Conservation (phyloP, 2,888 invertebrate species). For the Augochlorella aurata region DNA sequence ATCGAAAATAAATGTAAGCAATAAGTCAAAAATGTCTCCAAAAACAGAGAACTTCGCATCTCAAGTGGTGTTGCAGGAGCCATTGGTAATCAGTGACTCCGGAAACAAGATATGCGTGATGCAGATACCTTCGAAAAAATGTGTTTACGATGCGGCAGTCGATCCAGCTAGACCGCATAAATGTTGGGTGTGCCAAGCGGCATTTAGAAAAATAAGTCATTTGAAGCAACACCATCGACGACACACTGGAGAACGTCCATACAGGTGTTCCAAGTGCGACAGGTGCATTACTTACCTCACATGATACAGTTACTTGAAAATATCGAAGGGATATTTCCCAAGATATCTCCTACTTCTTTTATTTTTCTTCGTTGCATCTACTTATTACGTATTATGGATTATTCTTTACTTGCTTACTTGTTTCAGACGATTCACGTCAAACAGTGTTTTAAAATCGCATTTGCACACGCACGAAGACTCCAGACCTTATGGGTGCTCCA, state of each 20-base stretch:
- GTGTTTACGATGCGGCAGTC: conserved; percentile 70
- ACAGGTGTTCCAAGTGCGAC: conserved; percentile 80
- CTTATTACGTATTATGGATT: not conserved
- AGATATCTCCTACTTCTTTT: not conserved
- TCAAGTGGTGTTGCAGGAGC: conserved; percentile 83
- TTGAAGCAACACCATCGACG: conserved; percentile 83
- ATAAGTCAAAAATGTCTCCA: conserved; percentile 68
- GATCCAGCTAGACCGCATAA: conserved; percentile 81
- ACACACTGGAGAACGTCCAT: conserved; percentile 80
- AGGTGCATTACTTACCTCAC: conserved; percentile 64
- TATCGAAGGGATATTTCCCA: not conserved
- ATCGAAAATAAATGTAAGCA: conserved; percentile 18
- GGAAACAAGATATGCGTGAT: conserved; percentile 75
- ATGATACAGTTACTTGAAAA: not conserved
- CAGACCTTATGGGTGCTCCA: conserved; percentile 83
- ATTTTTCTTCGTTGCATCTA: not conserved
- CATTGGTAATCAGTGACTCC: conserved; percentile 83
- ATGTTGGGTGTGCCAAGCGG: conserved; percentile 81
- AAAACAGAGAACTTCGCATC: conserved; percentile 76
- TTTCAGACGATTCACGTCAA: conserved; percentile 83
- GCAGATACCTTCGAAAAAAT: conserved; percentile 72
- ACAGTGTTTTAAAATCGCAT: conserved; percentile 84
- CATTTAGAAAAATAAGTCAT: conserved; percentile 85
- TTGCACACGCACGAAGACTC: conserved; percentile 83
- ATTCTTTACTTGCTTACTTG: not conserved